These are phyloP conservation scores for Andrena praecox DNA, from an alignment of 2,888 invertebrate genomes.

Conservation along the genomic window DNA sequence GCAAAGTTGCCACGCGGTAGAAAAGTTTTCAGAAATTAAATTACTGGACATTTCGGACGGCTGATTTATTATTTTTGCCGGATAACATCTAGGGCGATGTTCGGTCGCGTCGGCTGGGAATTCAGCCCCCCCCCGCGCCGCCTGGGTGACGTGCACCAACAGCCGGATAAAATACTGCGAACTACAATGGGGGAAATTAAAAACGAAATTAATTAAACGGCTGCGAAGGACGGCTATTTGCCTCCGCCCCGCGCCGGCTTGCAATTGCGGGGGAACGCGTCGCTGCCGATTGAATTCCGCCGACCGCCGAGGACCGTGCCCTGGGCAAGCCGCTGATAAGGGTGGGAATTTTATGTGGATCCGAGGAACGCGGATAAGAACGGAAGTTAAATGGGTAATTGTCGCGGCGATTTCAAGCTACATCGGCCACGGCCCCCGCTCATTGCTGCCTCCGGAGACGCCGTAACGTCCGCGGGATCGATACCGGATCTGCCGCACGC, in stretches of 20 bases:
- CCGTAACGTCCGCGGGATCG: background rate
- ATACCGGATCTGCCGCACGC: background rate
- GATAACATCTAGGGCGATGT: conserved; percentile 52
- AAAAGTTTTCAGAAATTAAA: conserved; percentile 67
- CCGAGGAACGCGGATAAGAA: background rate
- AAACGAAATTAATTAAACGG: conserved; percentile 70
- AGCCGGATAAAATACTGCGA: conserved; percentile 63
- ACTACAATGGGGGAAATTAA: conserved; percentile 64
- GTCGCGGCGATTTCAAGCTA: background rate
- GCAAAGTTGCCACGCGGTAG: conserved; percentile 45
- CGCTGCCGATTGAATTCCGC: conserved; percentile 25
- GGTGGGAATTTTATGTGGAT: background rate
- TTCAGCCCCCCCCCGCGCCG: conserved; percentile 14
- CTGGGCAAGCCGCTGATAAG: background rate
- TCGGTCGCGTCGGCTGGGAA: conserved; percentile 41
- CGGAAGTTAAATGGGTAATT: background rate
- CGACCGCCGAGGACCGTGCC: background rate
- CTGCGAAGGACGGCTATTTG: conserved; percentile 37
- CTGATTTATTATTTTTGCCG: conserved; percentile 71
- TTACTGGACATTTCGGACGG: conserved; percentile 65
- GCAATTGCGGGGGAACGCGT: conserved; percentile 12
- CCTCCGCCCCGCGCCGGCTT: conserved; percentile 7
- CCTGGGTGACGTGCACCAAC: background rate
- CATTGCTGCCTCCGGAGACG: background rate
- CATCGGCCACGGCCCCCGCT: background rate